Conservation (phyloP, 2,797 vertebrate species). For the Melanotaenia pygmaea region DNA sequence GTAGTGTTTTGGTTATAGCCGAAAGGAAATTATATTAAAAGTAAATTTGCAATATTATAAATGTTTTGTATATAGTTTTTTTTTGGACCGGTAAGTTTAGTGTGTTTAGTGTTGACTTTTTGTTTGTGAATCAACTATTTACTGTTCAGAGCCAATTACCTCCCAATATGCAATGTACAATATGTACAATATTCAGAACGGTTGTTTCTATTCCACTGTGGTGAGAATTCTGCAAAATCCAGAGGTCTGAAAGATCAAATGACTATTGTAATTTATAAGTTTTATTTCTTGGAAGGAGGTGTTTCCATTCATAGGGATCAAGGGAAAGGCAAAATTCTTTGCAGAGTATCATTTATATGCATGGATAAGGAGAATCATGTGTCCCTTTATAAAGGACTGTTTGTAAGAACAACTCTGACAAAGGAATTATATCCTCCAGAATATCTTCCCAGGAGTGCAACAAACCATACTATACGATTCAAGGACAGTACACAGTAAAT, state of each 20-base stretch:
- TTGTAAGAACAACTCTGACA: neutral
- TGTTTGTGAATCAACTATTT: constrained; percentile 59
- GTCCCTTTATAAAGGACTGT: neutral
- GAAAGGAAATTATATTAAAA: neutral
- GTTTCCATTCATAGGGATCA: neutral
- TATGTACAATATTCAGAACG: too few relatives aligned
- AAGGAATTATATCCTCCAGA: neutral
- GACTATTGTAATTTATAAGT: neutral
- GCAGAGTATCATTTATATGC: neutral
- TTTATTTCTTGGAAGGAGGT: neutral
- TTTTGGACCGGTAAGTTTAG: neutral
- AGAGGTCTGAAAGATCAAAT: neutral
- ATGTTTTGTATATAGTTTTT: neutral
- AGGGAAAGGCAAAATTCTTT: neutral
- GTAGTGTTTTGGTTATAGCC: neutral
- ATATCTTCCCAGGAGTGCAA: neutral
- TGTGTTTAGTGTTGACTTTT: constrained; percentile 24
- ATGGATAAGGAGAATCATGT: neutral
- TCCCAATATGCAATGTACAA: neutral
- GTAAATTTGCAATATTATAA: neutral
- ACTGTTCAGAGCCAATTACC: neutral
- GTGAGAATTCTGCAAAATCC: neutral
- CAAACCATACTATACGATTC: too few relatives aligned
- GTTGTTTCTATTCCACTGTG: neutral
- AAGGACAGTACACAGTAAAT: too few relatives aligned